Conservation (phyloP, 2,797 vertebrate genomes). For the Chelidonichthys spinosus region DNA sequence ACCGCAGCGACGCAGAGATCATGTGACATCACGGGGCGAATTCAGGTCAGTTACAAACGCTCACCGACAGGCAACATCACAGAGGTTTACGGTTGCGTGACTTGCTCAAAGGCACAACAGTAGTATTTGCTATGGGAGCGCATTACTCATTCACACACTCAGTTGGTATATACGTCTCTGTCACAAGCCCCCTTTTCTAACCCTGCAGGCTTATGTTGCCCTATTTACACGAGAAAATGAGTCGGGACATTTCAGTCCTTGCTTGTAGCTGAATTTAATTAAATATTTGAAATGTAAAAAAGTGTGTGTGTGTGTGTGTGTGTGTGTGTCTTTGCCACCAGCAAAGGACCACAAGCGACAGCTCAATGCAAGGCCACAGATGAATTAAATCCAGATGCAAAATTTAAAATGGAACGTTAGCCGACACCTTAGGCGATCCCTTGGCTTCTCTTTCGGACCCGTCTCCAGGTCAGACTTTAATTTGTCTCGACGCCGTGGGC, state of each 20-base stretch:
- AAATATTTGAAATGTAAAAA: slow-evolving; percentile 34
- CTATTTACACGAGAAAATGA: slow-evolving; percentile 54
- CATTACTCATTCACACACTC: slow-evolving; percentile 56
- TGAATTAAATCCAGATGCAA: neutral
- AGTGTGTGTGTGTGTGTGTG: slow-evolving; percentile 10
- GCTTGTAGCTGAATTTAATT: slow-evolving; percentile 44
- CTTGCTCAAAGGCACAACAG: slow-evolving; percentile 57
- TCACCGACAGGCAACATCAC: slow-evolving; percentile 16
- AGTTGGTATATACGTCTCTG: slow-evolving; percentile 31
- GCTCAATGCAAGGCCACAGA: neutral
- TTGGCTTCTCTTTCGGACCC: neutral
- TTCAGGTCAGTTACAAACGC: slow-evolving; percentile 43
- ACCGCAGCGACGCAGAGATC: slow-evolving; percentile 24
- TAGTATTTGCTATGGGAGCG: slow-evolving; percentile 19
- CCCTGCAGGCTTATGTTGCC: slow-evolving; percentile 58
- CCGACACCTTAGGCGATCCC: neutral
- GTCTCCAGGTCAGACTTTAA: neutral
- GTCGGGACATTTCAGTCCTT: slow-evolving; percentile 34
- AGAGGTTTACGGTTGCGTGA: slow-evolving; percentile 28
- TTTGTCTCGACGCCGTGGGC: neutral
- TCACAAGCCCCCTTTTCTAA: slow-evolving; percentile 25
- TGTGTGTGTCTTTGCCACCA: slow-evolving; percentile 17
- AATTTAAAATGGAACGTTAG: neutral
- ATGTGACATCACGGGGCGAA: slow-evolving; percentile 33
- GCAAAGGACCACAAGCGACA: neutral